A percentile compares a stretch with the other conserved stretches of the same genome.
Evolutionary conservation across 1,140 invertebrate genomes (phyloP).

Genomic region (Drosophila punjabiensis): DNA sequence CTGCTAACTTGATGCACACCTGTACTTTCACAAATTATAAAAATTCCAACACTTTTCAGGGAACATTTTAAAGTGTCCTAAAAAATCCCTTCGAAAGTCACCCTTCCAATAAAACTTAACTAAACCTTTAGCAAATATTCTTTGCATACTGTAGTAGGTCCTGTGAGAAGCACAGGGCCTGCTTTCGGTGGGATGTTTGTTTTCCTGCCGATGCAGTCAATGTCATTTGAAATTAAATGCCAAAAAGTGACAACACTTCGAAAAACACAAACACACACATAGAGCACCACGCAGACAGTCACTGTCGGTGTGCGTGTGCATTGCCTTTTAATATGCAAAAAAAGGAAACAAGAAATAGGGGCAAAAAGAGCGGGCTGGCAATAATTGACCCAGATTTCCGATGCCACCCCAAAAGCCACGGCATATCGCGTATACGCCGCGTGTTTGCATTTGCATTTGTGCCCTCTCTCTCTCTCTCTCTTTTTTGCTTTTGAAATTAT

Average conservation of each 20-base stretch:
- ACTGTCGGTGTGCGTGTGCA: conserved; percentile 23
- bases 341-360: conserved; percentile 8
- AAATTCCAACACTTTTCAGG: neutral
- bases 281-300: neutral
- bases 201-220: conserved; percentile 55
- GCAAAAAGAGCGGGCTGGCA: conserved; percentile 59
- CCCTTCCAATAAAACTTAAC: neutral
- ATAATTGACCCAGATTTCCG: conserved; percentile 83
- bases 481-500: conserved; percentile 43
- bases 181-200: conserved; percentile 14
- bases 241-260: conserved; percentile 65
- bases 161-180: neutral
- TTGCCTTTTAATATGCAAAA: conserved; percentile 45
- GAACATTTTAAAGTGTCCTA: neutral
- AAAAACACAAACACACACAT: conserved; percentile 16
- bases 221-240: conserved; percentile 71
- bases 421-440: conserved; percentile 52
- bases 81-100: neutral
- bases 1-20: too few relatives aligned
- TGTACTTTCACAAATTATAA: too few relatives aligned
- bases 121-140: conserved; percentile 9
- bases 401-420: conserved; percentile 11
- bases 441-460: conserved; percentile 20
- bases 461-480: neutral
- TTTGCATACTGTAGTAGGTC: neutral